Conservation (phyloP, 1,140 invertebrate genomes). For the Bombus pyrosoma region DNA sequence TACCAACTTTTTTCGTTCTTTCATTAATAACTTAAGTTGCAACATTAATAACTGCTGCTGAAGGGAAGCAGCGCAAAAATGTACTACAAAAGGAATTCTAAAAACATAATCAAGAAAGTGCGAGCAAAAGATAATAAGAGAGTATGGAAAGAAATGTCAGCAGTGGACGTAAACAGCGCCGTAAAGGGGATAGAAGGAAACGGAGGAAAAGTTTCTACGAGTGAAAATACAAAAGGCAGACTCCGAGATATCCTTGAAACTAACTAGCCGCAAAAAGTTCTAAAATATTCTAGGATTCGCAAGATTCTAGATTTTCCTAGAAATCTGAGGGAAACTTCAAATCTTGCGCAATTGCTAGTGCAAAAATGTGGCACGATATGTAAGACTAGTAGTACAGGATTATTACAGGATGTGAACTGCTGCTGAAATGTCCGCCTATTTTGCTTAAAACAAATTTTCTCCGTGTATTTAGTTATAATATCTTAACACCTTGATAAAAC, state of each 20-base stretch:
- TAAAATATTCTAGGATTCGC: not conserved
- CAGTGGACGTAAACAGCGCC: not conserved
- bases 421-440: not conserved
- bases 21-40: too few species aligned
- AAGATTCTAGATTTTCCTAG: not conserved
- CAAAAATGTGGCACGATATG: not conserved
- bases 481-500: too few species aligned
- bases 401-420: not conserved
- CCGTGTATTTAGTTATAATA: too few species aligned
- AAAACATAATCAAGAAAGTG: not conserved
- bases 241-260: not conserved
- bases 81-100: not conserved
- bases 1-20: too few species aligned
- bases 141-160: not conserved
- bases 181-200: not conserved
- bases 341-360: not conserved
- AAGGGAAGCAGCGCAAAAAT: not conserved
- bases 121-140: not conserved
- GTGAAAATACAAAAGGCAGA: not conserved
- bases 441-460: too few species aligned
- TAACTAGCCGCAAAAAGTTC: not conserved
- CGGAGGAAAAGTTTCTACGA: not conserved
- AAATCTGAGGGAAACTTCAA: not conserved
- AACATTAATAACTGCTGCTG: not conserved
- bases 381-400: not conserved